Base-by-base conservation (phyloP, 2,113 vertebrate genomes). In the Empidonax traillii region DNA sequence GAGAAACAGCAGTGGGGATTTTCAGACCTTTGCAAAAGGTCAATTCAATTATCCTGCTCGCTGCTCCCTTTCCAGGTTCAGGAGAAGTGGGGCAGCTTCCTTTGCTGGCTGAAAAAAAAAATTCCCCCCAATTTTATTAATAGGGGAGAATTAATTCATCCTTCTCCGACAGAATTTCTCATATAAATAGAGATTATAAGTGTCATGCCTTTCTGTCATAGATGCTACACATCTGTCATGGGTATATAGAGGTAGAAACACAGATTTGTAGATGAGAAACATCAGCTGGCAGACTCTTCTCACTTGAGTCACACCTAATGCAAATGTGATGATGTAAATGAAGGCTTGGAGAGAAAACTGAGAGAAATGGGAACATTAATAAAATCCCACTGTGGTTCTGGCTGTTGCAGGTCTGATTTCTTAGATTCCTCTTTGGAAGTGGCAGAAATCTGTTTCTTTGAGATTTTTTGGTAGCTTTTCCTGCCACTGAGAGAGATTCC, bases 11-110 rank as follows among this genome's bases (percentile, higher is more conserved):
- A 7, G 63, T 46, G 58, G 44, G 24, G 28, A 18, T 83, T 89
- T 84, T 91, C 67, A 94, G 89, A 63, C 80, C 91, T 95, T 92
- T 95, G 61, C 93, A 41, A 92, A 95, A 96, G 91, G 84, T 91
- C 89, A 94, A 67, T 92, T 95, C 69, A 85, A 56, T 96, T 96
- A 62, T 71, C 20, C 8, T n/a, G 76, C 91, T 95, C 69, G 41
- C 83, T 90, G 92, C 67, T 94, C 90, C 90, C 90, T 77, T 59
- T 53, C 59, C 83, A 67, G 68, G 33, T 93, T 74, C 51, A 85
- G 72, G 89, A 82, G 88, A n/a, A 93, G 86, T 56, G 68, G 27
- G 63, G 4, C 2, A 75, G 61, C 69, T 94, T 84, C 14, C 76
- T 88, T 90, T 85, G 44, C 82, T 41, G 55, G 78, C 61, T 67